These are phyloP conservation scores for Litoditis marina DNA, from an alignment of 2,888 invertebrate species.

Conservation along the genomic window DNA sequence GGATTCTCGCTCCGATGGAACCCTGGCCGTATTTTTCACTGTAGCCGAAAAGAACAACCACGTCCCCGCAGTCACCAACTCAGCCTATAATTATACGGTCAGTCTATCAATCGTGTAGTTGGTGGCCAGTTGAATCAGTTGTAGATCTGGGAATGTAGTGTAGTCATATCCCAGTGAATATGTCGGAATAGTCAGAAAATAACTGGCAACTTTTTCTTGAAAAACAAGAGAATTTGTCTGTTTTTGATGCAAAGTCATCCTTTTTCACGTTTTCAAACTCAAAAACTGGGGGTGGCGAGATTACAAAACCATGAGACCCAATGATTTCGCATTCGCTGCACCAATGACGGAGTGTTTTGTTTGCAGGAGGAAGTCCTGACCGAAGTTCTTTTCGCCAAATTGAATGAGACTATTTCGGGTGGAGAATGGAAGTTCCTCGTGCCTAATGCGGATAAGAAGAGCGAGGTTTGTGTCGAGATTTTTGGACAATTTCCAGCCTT, in stretches of 20 bases:
- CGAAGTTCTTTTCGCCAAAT: conserved; percentile 1
- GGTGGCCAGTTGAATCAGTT: too few species aligned
- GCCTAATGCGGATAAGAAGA: background rate
- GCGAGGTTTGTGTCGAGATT: too few species aligned
- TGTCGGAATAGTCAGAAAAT: too few species aligned
- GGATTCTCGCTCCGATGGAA: background rate
- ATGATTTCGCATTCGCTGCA: too few species aligned
- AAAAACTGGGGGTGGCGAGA: too few species aligned
- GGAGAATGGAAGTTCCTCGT: conserved; percentile 13
- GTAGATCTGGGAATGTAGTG: too few species aligned
- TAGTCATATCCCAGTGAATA: too few species aligned
- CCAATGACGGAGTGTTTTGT: background rate
- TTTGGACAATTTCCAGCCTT: too few species aligned
- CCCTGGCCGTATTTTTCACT: conserved; percentile 6
- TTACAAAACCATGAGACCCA: too few species aligned
- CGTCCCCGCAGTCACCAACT: background rate
- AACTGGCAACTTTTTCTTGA: too few species aligned
- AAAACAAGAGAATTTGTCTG: too few species aligned
- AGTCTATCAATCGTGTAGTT: too few species aligned
- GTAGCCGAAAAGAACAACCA: conserved; percentile 7
- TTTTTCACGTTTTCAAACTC: background rate
- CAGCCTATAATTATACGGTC: conserved; percentile 18
- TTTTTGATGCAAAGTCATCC: background rate
- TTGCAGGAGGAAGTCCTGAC: conserved; percentile 8
- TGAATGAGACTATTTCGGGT: conserved; percentile 9